These are phyloP conservation scores for Euproctis similis DNA, from an alignment of 2,888 invertebrate species.

Conservation along the genomic window DNA sequence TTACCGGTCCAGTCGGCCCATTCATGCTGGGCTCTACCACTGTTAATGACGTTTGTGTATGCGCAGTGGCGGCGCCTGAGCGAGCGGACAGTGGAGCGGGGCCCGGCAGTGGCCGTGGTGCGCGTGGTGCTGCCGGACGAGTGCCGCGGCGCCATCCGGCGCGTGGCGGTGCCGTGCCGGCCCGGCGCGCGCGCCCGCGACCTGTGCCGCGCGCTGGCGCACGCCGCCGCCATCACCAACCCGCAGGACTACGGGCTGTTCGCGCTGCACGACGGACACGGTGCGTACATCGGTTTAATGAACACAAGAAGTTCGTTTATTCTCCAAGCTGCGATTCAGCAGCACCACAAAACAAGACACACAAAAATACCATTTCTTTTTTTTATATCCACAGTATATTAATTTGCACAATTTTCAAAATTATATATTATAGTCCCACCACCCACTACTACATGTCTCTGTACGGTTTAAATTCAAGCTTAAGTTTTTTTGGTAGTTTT, in stretches of 20 bases:
- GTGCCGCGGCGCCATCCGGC: conserved; percentile 91
- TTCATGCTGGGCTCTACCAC: background rate
- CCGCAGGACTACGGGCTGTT: conserved; percentile 97
- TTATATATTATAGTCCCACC: no score
- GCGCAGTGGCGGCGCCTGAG: conserved; percentile 74
- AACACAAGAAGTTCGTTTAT: no score
- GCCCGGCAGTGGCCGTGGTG: conserved; percentile 76
- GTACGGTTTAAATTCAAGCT: no score
- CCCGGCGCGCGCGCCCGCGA: conserved; percentile 95
- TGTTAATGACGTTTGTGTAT: background rate
- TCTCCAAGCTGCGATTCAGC: no score
- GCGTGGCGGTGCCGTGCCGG: conserved; percentile 93
- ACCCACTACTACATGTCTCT: no score
- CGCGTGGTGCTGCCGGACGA: conserved; percentile 96
- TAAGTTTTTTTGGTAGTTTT: no score
- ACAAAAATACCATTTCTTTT: no score
- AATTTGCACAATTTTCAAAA: no score
- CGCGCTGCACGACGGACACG: conserved; percentile 91
- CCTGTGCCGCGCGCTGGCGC: conserved; percentile 95
- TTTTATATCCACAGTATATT: no score
- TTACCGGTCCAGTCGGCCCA: no score
- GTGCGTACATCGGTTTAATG: no score
- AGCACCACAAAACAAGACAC: no score
- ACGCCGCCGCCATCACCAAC: conserved; percentile 95
- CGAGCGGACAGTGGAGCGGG: conserved; percentile 36